Base-by-base conservation (phyloP, 2,113 vertebrate genomes). In the Malurus cyaneus region DNA sequence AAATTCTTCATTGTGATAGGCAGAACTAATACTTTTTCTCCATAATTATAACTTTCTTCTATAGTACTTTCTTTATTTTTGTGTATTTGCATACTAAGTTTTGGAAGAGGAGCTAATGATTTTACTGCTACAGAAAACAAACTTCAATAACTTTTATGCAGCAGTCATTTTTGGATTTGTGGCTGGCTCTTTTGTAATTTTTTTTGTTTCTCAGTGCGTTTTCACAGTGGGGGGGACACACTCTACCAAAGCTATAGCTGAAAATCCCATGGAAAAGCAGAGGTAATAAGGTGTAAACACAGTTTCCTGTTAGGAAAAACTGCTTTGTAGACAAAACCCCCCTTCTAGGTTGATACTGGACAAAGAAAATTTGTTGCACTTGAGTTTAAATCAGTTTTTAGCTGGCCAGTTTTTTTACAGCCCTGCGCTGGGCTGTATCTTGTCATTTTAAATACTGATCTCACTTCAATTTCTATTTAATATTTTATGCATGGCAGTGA, bases 391-490 rank as follows among this genome's bases (percentile, higher is more conserved):
- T n/a, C 12, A 59, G 18, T 57, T 65, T 32, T 13, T 49, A n/a
- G 41, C 32, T 64, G 60, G 34, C 15, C 28, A 14, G 13, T 17
- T 39, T 39, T 39, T 39, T 39, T 39, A 39, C 39, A 39, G 39
- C 39, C 39, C 42, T 80, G 57, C n/a, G 7, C 15, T 42, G 60
- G 50, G 41, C 24, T 42, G 8, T 39, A 7, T 44, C 23, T 65
- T 70, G 7, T 13, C 5, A 29, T 86, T 73, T 78, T 29, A 18
- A 6, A 2, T 44, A 52, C n/a, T 79, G 52, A 39, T 21, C 31
- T 47, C 15, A 1, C 15, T 5, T 47, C 0, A 1, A 3, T 61
- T 86, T 34, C 15, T 61, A 1, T 44, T 70, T 5, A 3, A 1
- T 65, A 6, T 52, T 66, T 54, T n/a, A 15, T 18, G 12, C 1